Percentiles rank a stretch among this genome's conserved stretches.
phyloP scores from a whole-genome alignment of 2,113 vertebrate species.

The Strix aluco region DNA sequence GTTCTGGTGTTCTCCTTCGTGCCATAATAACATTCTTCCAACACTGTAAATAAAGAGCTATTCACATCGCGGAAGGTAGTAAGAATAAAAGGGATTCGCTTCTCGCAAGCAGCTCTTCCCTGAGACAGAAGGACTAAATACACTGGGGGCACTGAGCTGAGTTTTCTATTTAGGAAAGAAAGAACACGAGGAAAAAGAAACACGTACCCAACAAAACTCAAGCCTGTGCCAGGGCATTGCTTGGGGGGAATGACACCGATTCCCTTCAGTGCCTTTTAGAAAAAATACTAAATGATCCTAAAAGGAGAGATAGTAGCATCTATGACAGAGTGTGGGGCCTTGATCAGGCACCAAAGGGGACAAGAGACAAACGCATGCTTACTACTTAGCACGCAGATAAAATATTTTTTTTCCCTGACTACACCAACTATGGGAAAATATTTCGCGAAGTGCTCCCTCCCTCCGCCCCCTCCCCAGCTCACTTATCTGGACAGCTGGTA shows the following conservation, averaged over 20 bases:
- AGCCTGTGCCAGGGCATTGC: background rate
- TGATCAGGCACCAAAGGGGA: slow-evolving; percentile 53
- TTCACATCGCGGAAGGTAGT: slow-evolving; percentile 56
- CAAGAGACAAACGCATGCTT: slow-evolving; percentile 43
- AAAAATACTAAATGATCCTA: slow-evolving; percentile 48
- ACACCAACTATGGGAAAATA: slow-evolving; percentile 59
- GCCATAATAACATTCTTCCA: slow-evolving; percentile 68
- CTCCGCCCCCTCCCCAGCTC: slow-evolving; percentile 41
- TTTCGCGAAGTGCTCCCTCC: slow-evolving; percentile 32
- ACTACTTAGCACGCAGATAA: slow-evolving; percentile 43
- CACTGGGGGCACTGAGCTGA: background rate
- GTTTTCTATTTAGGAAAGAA: background rate
- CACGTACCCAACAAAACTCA: background rate
- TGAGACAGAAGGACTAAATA: background rate
- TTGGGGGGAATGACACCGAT: slow-evolving; percentile 10
- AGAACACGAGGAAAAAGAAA: background rate
- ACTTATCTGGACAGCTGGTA: slow-evolving; percentile 64
- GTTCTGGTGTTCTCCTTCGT: slow-evolving; percentile 46
- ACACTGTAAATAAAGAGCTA: slow-evolving; percentile 74
- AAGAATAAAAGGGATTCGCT: slow-evolving; percentile 60
- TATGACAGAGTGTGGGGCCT: slow-evolving; percentile 26
- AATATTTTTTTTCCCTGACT: slow-evolving; percentile 17
- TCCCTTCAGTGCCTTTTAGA: slow-evolving; percentile 18
- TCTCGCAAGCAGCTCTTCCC: slow-evolving; percentile 20
- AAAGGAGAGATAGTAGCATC: slow-evolving; percentile 49